phyloP scores from a whole-genome alignment of 1,140 invertebrate species.

The Trinorchestia longiramus region DNA sequence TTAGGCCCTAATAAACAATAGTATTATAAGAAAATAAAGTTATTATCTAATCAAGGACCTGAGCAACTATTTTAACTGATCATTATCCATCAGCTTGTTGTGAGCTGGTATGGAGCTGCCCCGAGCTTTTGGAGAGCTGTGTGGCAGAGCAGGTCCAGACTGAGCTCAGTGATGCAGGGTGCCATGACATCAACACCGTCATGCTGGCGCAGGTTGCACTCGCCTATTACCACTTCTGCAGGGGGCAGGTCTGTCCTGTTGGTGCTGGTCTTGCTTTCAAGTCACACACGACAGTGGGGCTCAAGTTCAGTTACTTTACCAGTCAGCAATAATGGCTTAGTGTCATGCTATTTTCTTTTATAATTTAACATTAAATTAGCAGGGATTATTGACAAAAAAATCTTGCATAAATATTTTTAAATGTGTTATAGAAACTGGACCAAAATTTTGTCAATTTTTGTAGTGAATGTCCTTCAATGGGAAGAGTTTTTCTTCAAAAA shows the following conservation, averaged over 20 bases:
- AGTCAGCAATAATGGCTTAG: too few species aligned
- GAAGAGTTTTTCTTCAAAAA: too few species aligned
- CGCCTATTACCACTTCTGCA: slow-evolving; percentile 33
- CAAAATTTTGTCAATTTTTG: too few species aligned
- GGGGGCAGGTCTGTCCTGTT: not conserved
- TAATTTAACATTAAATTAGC: too few species aligned
- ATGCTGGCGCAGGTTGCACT: not conserved
- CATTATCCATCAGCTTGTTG: not conserved
- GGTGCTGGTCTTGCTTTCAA: not conserved
- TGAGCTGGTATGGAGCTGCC: slow-evolving; percentile 21
- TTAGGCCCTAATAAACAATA: too few species aligned
- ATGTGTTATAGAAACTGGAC: too few species aligned
- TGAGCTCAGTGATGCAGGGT: not conserved
- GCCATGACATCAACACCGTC: slow-evolving; percentile 30
- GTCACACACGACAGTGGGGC: not conserved
- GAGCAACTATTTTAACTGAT: not conserved
- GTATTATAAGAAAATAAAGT: too few species aligned
- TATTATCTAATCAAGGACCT: too few species aligned
- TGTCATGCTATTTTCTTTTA: too few species aligned
- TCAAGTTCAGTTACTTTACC: not conserved
- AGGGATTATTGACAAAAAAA: too few species aligned
- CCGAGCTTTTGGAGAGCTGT: not conserved
- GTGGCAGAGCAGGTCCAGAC: not conserved
- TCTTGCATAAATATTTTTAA: too few species aligned
- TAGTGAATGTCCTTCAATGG: too few species aligned